A percentile compares a stretch with the other conserved stretches of the same genome.
Evolutionary conservation across 1,140 invertebrate genomes (phyloP).

Genomic region (Philopotamus ludificatus): DNA sequence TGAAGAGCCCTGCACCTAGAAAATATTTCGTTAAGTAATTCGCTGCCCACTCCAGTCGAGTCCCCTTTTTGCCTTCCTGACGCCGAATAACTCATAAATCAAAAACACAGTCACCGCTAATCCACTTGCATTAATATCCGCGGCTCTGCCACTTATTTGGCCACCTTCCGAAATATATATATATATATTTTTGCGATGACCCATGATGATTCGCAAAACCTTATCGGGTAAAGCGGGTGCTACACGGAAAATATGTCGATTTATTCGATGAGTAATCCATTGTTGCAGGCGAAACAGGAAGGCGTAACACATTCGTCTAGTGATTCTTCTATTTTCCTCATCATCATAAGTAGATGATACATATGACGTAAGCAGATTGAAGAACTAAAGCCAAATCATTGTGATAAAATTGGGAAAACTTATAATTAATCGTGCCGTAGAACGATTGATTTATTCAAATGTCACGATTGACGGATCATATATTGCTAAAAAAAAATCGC

Average conservation of each 20-base stretch:
- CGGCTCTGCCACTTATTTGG: conserved; percentile 3
- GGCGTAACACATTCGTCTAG: background rate
- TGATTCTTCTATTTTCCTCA: too few species aligned
- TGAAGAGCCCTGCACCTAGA: too few species aligned
- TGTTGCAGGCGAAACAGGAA: conserved; percentile 1
- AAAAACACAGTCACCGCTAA: conserved; percentile 35
- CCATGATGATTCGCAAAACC: too few species aligned
- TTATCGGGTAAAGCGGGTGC: background rate
- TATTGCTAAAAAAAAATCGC: too few species aligned
- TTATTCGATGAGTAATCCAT: too few species aligned
- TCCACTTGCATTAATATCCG: conserved; percentile 38
- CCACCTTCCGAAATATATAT: background rate
- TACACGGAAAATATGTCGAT: background rate
- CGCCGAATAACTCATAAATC: conserved; percentile 34
- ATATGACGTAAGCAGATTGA: background rate
- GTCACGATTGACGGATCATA: too few species aligned
- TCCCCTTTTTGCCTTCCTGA: conserved; percentile 19
- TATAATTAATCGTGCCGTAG: background rate
- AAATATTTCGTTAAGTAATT: conserved; percentile 9
- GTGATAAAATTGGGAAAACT: background rate
- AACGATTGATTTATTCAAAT: background rate
- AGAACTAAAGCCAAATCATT: background rate
- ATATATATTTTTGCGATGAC: too few species aligned
- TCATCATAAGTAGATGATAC: background rate
- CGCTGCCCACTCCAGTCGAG: conserved; percentile 21